Conservation (phyloP, 2,113 vertebrate species). For the Ia io region DNA sequence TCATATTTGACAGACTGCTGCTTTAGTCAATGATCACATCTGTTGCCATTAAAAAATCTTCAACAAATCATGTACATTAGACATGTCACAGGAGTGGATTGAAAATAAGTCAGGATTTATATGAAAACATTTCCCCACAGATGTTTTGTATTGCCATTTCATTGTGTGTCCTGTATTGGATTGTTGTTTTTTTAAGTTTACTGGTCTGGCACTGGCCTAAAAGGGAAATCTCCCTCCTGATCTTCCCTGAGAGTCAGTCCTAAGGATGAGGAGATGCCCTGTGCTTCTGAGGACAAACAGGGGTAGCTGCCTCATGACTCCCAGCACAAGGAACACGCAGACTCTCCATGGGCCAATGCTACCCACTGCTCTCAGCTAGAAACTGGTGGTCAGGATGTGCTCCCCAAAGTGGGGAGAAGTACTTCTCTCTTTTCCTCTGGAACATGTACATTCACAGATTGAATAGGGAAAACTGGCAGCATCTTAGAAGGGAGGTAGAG, state of each 20-base stretch:
- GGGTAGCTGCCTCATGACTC: not conserved
- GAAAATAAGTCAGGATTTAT: not conserved
- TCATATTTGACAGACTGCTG: not conserved
- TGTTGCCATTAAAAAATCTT: not conserved
- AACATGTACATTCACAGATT: not conserved
- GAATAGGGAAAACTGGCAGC: not conserved
- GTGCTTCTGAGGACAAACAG: not conserved
- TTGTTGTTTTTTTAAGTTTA: not conserved
- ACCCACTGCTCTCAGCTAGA: not conserved
- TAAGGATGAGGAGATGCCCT: not conserved
- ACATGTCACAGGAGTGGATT: not conserved
- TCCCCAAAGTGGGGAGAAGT: not conserved
- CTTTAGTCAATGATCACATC: not conserved
- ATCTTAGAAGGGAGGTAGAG: not conserved
- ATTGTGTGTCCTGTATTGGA: not conserved
- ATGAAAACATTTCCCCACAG: not conserved
- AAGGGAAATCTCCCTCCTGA: not conserved
- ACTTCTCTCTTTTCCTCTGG: not conserved
- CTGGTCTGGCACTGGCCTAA: not conserved
- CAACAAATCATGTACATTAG: not conserved
- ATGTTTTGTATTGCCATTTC: not conserved
- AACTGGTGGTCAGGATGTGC: not conserved
- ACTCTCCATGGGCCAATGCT: too few species aligned
- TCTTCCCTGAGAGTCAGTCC: not conserved
- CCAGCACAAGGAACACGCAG: not conserved